Evolutionary conservation across 2,113 vertebrate genomes (phyloP), one percentile per base, ranked within the genome.

Genomic region (Vulpes vulpes): DNA sequence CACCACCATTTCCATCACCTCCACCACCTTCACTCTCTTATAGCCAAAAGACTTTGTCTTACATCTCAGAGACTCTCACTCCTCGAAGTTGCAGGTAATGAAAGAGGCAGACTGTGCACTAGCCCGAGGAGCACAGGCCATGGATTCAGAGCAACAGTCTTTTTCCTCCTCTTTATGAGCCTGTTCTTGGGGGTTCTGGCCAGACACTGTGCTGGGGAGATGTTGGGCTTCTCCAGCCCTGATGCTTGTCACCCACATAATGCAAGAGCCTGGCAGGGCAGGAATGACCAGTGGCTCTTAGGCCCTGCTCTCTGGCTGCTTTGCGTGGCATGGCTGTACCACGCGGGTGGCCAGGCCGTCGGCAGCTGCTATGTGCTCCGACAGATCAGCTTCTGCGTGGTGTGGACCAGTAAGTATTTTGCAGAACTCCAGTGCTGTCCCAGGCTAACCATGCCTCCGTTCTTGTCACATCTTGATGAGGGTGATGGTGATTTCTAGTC

Each of bases 391-490:
- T 83, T 11, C 92, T 30, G 0, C 19, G 79, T 22, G 53, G 22
- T 35, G 11, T 64, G 57, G 30, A 90, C 65, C 27, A 20, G 79
- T 87, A 74, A 69, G n/a, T 67, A 93, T 78, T 73, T 96, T 73
- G 55, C 87, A 59, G 53, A 64, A 92, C 17, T 49, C 67, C 22
- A 51, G 0, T 49, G 80, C 64, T 86, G 53, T 25, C 43, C 51
- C 74, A 65, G 80, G 80, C n/a, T 71, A 38, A 59, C 55, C 71
- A 20, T 65, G 73, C 64, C 83, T 96, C 59, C 9, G 38, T 78
- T 73, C 55, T 49, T 76, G 53, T 65, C 69, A 92, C 67, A 90
- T 95, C 83, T 49, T 69, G 73, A 96, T 78, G 80, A 95, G 43
- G 64, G 35, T 43, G 25, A 25, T 79, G 94, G 49, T 78, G 59